Evolutionary conservation across 2,888 invertebrate genomes (phyloP), one percentile per base, ranked within the genome.

Genomic region (Drosophila longiperda): DNA sequence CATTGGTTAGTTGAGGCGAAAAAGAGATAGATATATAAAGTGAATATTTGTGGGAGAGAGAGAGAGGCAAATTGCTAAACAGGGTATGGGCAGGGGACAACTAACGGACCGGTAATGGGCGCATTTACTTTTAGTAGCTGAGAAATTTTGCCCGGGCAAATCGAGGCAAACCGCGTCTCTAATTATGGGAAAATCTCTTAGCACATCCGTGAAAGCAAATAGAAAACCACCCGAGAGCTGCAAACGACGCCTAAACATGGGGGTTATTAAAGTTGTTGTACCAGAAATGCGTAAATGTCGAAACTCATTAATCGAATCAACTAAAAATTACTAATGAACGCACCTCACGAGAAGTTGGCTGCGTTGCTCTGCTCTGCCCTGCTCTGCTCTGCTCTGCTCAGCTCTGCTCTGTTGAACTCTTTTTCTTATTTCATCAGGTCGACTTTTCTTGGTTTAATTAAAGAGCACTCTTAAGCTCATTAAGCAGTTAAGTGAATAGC

Each of bases 301-400:
- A 81, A 82, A 78, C 82, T 60, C 89, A 91, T 91, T 91, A 86
- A 90, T 87, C 86, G 86, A 82, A 89, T 91, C 87, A 84, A 84
- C 85, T 85, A 72, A 77, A 87, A 85, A 73, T 87, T 80, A 84
- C 87, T 86, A 89, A 90, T 87, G 89, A 79, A 72, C 63, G 48
- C 48, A 49, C 40, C 66, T 62, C 87, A 78, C 74, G 80, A 70
- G 50, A 60, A 78, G 60, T 71, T 67, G 53, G 33, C n/a, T 38
- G 58, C 45, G 48, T 66, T 72, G 20, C 55, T 34, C 34, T 34
- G 15, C 52, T 32, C 40, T n/a, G 11, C 45, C 8, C 45, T 4
- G 3, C 49, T 20, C 20, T 66, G 4, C 38, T 38, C 54, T 26
- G 15, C 33, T 5, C 20, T 20, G 26, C 26, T 23, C 15, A 20